A percentile compares a stretch with the other conserved stretches of the same genome.
Conservation (phyloP, 1,140 invertebrate genomes). For the Portunus trituberculatus region DNA sequence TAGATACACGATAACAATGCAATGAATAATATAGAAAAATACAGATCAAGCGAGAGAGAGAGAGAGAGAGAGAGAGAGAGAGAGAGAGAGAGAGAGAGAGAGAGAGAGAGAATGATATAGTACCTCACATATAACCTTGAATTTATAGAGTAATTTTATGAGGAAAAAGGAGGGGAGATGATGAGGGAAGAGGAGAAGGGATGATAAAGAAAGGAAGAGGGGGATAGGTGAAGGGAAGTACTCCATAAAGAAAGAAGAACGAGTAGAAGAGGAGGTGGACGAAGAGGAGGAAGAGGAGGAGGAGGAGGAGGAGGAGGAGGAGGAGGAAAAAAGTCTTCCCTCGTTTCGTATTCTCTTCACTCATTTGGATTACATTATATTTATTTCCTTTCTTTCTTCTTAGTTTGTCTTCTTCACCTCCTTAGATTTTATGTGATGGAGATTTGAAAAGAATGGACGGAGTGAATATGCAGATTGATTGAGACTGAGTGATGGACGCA, state of each 20-base stretch:
- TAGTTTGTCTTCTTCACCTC: background rate
- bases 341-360: too few species aligned
- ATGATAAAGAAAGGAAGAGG: background rate
- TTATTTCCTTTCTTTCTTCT: background rate
- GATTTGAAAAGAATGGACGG: too few species aligned
- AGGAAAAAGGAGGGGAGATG: background rate
- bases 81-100: conserved; percentile 24
- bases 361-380: too few species aligned
- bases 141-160: background rate
- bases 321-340: too few species aligned
- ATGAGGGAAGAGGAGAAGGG: background rate
- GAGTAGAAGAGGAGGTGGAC: background rate
- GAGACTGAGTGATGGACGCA: too few species aligned
- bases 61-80: conserved; percentile 5
- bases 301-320: too few species aligned
- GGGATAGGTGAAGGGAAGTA: background rate
- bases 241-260: too few species aligned
- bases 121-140: background rate
- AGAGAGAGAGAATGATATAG: background rate
- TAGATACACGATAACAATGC: too few species aligned
- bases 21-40: too few species aligned
- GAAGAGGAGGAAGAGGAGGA: background rate
- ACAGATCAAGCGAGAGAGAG: background rate
- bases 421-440: too few species aligned
- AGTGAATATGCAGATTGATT: too few species aligned